Evolutionary conservation across 2,888 invertebrate genomes (phyloP).

Genomic region (Drosophila pseudotakahashii): DNA sequence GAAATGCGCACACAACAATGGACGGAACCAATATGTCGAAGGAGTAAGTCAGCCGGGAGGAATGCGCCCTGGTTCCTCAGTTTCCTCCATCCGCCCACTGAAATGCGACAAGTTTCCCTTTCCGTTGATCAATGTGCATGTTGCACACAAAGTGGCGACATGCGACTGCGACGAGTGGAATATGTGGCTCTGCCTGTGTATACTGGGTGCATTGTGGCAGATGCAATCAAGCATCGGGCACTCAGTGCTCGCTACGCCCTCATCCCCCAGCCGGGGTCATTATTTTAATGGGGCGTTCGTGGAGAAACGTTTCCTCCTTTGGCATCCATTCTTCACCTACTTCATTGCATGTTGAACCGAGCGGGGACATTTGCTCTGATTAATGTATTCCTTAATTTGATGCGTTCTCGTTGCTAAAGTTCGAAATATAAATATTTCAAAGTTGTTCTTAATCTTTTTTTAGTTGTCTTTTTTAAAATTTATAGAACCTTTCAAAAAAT

Average conservation of each 20-base stretch:
- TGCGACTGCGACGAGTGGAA: conserved; percentile 28
- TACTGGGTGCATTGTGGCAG: conserved; percentile 25
- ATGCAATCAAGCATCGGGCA: conserved; percentile 44
- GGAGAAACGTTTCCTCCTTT: conserved; percentile 22
- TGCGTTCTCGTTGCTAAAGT: neutral
- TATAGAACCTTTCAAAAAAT: too few relatives aligned
- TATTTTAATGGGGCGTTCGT: conserved; percentile 38
- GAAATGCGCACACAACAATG: conserved; percentile 54
- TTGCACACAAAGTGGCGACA: conserved; percentile 48
- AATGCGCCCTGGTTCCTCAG: neutral
- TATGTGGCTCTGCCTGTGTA: conserved; percentile 14
- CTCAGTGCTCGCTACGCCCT: conserved; percentile 8
- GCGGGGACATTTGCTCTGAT: conserved; percentile 25
- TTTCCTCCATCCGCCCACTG: conserved; percentile 1
- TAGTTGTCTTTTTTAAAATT: too few relatives aligned
- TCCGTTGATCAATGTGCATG: conserved; percentile 46
- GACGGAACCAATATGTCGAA: conserved; percentile 46
- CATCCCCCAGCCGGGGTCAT: conserved; percentile 23
- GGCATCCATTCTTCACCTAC: conserved; percentile 3
- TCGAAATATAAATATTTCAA: too few relatives aligned
- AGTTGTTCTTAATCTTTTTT: too few relatives aligned
- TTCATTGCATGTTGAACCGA: conserved; percentile 3
- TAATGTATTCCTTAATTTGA: conserved; percentile 61
- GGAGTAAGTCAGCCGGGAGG: conserved; percentile 38
- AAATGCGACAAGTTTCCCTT: conserved; percentile 56